phyloP scores from a whole-genome alignment of 2,888 invertebrate genomes.

The Drosophila emarginata region DNA sequence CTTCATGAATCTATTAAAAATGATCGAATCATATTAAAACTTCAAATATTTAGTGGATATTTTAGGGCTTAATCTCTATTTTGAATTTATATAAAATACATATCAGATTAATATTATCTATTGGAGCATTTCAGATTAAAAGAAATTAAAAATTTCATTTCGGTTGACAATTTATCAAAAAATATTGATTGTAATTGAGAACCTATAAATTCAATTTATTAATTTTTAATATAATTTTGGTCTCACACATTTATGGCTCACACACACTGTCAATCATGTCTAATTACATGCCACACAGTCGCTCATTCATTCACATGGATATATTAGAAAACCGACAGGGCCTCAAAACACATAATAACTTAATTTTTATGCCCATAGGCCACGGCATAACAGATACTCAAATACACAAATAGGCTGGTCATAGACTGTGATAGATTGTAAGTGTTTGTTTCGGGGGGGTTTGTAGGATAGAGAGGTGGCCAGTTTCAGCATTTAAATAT shows the following conservation, averaged over 20 bases:
- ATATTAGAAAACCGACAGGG: constrained; percentile 14
- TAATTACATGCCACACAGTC: constrained; percentile 52
- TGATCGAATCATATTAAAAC: no score
- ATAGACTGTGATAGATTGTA: constrained; percentile 2
- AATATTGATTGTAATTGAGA: no score
- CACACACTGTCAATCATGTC: constrained; percentile 50
- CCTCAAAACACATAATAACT: constrained; percentile 62
- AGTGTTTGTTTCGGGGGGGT: neutral
- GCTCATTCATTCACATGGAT: constrained; percentile 5
- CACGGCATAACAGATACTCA: constrained; percentile 39
- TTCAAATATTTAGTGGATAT: no score
- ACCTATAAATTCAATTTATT: neutral
- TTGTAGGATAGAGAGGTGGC: no score
- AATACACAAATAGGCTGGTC: constrained; percentile 38
- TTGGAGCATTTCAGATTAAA: no score
- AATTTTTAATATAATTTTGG: neutral
- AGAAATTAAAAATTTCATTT: no score
- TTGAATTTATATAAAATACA: no score
- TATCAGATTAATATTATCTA: no score
- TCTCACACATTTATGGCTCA: constrained; percentile 8
- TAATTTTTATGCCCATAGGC: constrained; percentile 67
- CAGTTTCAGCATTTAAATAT: constrained; percentile 57
- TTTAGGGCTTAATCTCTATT: no score
- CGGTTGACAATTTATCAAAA: no score
- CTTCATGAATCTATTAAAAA: no score